Percentiles rank a stretch among this genome's conserved stretches.
Conservation (phyloP, 2,113 vertebrate species). For the Neotragus pygmaeus region DNA sequence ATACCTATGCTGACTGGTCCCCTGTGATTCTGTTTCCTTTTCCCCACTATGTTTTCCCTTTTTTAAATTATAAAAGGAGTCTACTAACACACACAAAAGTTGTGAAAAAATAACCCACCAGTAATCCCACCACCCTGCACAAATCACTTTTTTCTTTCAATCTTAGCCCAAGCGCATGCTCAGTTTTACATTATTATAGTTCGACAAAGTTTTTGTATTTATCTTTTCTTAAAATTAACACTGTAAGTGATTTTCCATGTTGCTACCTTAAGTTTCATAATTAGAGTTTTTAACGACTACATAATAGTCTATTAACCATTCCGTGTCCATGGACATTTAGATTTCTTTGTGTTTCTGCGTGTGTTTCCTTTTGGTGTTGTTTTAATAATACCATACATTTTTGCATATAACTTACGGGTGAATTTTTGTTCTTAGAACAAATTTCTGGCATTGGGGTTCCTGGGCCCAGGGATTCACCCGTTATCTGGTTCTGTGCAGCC, state of each 20-base stretch:
- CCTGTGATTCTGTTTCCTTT: not conserved
- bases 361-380: not conserved
- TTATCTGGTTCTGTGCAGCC: not conserved
- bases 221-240: not conserved
- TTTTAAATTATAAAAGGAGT: not conserved
- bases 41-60: not conserved
- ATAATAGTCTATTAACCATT: not conserved
- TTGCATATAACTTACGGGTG: not conserved
- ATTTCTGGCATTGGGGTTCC: not conserved
- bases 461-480: not conserved
- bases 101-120: constrained; percentile 1
- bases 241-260: not conserved
- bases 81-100: not conserved
- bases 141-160: not conserved
- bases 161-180: not conserved
- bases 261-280: not conserved
- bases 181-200: not conserved
- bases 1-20: not conserved
- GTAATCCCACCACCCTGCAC: not conserved
- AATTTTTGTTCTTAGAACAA: not conserved
- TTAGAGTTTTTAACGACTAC: not conserved
- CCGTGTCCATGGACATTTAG: not conserved
- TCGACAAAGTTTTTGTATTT: not conserved
- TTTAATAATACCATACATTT: not conserved
- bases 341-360: not conserved